Percentiles rank a stretch among this genome's conserved stretches.
These are phyloP conservation scores for Mystacides longicornis DNA, from an alignment of 2,888 invertebrate genomes.

Conservation along the genomic window DNA sequence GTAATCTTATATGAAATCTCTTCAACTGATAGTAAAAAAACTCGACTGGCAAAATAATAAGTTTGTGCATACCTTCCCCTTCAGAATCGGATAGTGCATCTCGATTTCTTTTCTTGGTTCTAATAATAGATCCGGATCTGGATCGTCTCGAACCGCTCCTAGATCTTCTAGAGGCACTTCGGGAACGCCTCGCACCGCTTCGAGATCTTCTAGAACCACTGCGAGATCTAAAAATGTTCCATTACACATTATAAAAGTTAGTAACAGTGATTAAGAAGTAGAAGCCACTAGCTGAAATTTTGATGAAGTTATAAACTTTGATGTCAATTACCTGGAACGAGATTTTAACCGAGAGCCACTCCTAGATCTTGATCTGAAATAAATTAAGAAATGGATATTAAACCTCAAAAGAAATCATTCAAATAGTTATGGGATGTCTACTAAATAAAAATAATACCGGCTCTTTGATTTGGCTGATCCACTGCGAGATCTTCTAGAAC, in stretches of 20 bases:
- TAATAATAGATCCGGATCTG: slow-evolving; percentile 27
- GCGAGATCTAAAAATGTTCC: slow-evolving; percentile 25
- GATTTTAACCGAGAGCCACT: slow-evolving; percentile 26
- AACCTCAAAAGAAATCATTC: too few relatives aligned
- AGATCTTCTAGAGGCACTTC: slow-evolving; percentile 19
- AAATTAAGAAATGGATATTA: background rate
- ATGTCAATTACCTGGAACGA: slow-evolving; percentile 30
- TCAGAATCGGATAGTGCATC: slow-evolving; percentile 53
- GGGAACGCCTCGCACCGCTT: slow-evolving; percentile 25
- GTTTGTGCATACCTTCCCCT: slow-evolving; percentile 41
- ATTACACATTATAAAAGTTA: background rate
- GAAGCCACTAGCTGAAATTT: background rate
- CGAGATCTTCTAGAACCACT: slow-evolving; percentile 26
- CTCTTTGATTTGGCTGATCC: slow-evolving; percentile 27
- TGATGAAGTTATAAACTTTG: slow-evolving; percentile 28
- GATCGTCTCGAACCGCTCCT: slow-evolving; percentile 25
- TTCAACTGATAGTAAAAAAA: too few relatives aligned
- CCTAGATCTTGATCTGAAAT: slow-evolving; percentile 25
- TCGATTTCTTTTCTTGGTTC: slow-evolving; percentile 34
- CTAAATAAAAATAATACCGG: too few relatives aligned
- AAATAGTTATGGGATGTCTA: too few relatives aligned
- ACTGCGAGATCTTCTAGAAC: slow-evolving; percentile 22
- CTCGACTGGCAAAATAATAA: too few relatives aligned
- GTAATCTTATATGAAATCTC: too few relatives aligned
- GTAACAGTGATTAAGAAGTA: background rate